Evolutionary conservation across 2,888 invertebrate species (phyloP).

Genomic region (Polietes domitor): DNA sequence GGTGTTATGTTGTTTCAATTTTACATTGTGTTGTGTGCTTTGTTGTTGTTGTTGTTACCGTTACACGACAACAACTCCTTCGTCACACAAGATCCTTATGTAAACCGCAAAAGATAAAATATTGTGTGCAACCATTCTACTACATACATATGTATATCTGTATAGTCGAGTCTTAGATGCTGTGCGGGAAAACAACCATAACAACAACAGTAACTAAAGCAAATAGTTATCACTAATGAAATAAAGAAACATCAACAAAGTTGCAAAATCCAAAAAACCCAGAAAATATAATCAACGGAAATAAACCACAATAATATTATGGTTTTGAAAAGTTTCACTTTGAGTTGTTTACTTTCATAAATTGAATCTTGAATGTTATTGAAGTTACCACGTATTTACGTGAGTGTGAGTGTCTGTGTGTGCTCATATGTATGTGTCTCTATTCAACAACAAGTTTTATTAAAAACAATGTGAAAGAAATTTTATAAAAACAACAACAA

Average conservation of each 20-base stretch:
- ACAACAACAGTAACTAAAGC: neutral
- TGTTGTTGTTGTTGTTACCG: neutral
- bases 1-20: neutral
- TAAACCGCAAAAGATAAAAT: slow-evolving; percentile 36
- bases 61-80: neutral
- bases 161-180: neutral
- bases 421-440: neutral
- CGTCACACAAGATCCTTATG: slow-evolving; percentile 23
- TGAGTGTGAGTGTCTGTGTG: neutral
- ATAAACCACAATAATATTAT: slow-evolving; percentile 46
- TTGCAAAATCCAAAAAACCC: slow-evolving; percentile 25
- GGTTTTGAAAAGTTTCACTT: slow-evolving; percentile 22
- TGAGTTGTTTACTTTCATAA: slow-evolving; percentile 4
- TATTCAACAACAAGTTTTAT: neutral
- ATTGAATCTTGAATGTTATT: slow-evolving; percentile 15
- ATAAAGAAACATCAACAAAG: slow-evolving; percentile 8
- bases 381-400: neutral
- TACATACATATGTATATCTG: neutral
- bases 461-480: neutral
- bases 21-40: neutral
- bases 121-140: neutral
- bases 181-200: neutral
- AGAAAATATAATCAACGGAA: neutral
- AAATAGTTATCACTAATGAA: slow-evolving; percentile 11
- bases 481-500: neutral